Base-by-base conservation (phyloP, 2,113 vertebrate genomes). In the Vicugna pacos region DNA sequence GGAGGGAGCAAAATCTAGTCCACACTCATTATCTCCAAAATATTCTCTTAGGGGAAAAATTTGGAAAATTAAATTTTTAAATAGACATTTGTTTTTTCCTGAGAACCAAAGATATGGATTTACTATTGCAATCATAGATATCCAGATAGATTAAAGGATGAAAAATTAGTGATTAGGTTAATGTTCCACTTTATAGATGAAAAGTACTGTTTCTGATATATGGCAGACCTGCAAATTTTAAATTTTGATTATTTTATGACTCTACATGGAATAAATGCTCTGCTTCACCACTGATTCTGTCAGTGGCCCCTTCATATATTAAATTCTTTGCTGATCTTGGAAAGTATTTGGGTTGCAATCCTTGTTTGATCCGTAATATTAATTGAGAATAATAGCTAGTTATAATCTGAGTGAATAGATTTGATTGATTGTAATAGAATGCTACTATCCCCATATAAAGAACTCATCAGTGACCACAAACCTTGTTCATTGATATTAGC, bases 31-130 rank as follows among this genome's bases (percentile, higher is more conserved):
- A 58, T 79, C 7, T 85, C n/a, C 11, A 89, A 95, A 50, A 14
- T 73, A 69, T 17, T 60, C 56, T 76, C 46, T 64, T 82, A 69
- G 38, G 54, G 86, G 52, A 77, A 88, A 65, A 56, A 42, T 35
- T 70, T 35, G 30, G 54, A 93, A 67, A 93, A 46, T 4, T 95
- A n/a, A 54, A 11, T 87, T 91, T 83, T 65, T 42, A 72, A 83
- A 64, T n/a, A n/a, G 46, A n/a, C 17, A n/a, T 48, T 62, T 91
- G 9, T 6, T 86, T 79, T 75, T 75, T 72, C 50, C 8, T 19
- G 1, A 32, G 15, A 84, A 65, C 12, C 38, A 60, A 80, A 84
- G 48, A 69, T 67, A 92, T 5, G 70, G 30, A 94, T 38, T 54
- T 64, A 64, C 35, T 56, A 22, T 75, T 89, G 13, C 0, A 48